phyloP scores from a whole-genome alignment of 2,797 vertebrate species.

The Enteromius paludinosus region DNA sequence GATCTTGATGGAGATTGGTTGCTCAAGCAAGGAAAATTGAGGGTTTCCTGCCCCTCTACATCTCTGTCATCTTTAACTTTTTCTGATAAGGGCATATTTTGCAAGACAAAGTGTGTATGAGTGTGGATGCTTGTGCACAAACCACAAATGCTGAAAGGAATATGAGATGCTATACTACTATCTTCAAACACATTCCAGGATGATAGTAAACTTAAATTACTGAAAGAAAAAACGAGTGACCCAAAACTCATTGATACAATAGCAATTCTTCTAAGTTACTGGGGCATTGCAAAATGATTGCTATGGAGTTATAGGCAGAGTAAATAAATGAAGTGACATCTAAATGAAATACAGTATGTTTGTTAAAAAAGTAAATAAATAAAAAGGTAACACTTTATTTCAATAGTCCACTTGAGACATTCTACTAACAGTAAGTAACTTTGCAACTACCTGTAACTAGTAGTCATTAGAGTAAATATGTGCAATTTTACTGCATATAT shows the following conservation, averaged over 20 bases:
- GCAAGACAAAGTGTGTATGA: conserved; percentile 36
- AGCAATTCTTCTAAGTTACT: too few relatives aligned
- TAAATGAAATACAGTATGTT: neutral
- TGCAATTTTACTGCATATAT: too few relatives aligned
- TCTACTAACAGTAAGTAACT: too few relatives aligned
- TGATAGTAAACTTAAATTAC: conserved; percentile 1
- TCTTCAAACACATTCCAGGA: neutral
- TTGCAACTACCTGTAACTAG: too few relatives aligned
- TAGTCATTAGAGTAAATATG: too few relatives aligned
- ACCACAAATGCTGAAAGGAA: conserved; percentile 58
- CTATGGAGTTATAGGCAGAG: neutral
- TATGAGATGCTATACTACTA: conserved; percentile 4
- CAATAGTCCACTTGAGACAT: too few relatives aligned
- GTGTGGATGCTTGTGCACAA: conserved; percentile 55
- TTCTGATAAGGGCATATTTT: conserved; percentile 75
- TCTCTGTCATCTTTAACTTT: conserved; percentile 85
- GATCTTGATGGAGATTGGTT: conserved; percentile 83
- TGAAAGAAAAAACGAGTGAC: neutral
- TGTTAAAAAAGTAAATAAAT: neutral
- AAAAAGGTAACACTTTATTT: too few relatives aligned
- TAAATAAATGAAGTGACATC: neutral
- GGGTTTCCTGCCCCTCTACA: conserved; percentile 79
- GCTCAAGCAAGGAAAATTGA: conserved; percentile 79
- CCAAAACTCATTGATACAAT: neutral
- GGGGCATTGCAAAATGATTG: neutral